Evolutionary conservation across 2,797 vertebrate species (phyloP).

Genomic region (Neosilurus hyrtlii): DNA sequence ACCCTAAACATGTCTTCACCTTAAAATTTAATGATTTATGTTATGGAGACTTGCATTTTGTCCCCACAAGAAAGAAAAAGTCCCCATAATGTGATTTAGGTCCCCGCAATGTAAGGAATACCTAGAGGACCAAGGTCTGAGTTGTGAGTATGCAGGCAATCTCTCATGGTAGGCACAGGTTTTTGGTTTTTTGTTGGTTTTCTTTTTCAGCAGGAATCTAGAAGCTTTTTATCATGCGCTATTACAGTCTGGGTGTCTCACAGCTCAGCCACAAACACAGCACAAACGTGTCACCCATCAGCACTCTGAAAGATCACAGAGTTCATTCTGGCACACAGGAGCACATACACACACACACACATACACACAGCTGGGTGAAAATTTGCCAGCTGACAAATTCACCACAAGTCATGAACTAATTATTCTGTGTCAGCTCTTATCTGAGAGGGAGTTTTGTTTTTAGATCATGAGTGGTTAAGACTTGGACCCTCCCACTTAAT

Average conservation of each 20-base stretch:
- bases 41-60: too few relatives aligned
- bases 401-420: conserved; percentile 63
- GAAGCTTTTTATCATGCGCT: conserved; percentile 23
- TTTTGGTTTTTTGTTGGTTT: neutral
- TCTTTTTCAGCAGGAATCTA: neutral
- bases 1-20: too few relatives aligned
- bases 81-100: too few relatives aligned
- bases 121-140: neutral
- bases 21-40: too few relatives aligned
- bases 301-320: conserved; percentile 44
- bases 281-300: conserved; percentile 56
- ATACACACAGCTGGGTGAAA: conserved; percentile 45
- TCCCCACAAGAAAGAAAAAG: too few relatives aligned
- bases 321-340: conserved; percentile 31
- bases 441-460: conserved; percentile 66
- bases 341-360: conserved; percentile 9
- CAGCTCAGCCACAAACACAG: conserved; percentile 26
- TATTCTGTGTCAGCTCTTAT: conserved; percentile 69
- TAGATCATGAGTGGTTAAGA: conserved; percentile 64
- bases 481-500: conserved; percentile 63
- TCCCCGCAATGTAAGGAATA: too few relatives aligned
- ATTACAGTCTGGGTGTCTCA: conserved; percentile 18
- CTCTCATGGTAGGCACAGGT: neutral
- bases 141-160: conserved; percentile 37
- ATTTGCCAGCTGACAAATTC: conserved; percentile 46